Evolutionary conservation across 2,113 vertebrate species (phyloP), one percentile per base, ranked within the genome.

Genomic region (Cavia porcellus): DNA sequence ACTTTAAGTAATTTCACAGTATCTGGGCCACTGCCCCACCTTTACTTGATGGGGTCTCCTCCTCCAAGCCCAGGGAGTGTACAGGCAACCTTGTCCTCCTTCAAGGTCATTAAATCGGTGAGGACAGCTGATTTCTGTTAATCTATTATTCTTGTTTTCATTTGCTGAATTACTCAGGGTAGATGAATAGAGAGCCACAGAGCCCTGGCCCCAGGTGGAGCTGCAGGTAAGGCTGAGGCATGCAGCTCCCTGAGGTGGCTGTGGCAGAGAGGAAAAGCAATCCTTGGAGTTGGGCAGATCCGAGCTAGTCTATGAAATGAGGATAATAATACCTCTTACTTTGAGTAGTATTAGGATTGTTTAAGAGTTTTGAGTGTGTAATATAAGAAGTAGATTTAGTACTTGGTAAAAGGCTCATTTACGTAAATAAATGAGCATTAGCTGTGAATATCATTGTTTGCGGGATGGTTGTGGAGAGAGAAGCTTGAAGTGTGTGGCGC

Each of bases 81-180:
- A 85, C n/a, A 95, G 42, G 62, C n/a, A 4, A 93, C 14, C 42
- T 72, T 47, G 82, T 82, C 15, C 45, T 81, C 70, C n/a, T 80
- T 87, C 81, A 74, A 95, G 91, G 61, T 90, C 72, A 35, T 72
- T 82, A 80, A 89, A 62, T 61, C 47, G n/a, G 13, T 1, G 28
- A 75, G 32, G 80, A 86, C 42, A 50, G 59, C 86, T 66, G 77
- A 64, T 50, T 74, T 96, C 80, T 83, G 0, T 57, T 57, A 62
- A 86, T 89, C 35, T 35, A 50, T 89, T 90, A 50, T 79, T 96
- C 52, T 72, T 10, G 2, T 86, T 86, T 96, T 89, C 30, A 52
- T 83, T 81, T 90, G 70, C 55, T 70, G 19, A 74, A 20, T 75
- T 83, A 35, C 35, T 89, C 75, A 75, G 14, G 4, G 50, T 86